Evolutionary conservation across 2,113 vertebrate species (phyloP).

Genomic region (Cichladusa arquata): DNA sequence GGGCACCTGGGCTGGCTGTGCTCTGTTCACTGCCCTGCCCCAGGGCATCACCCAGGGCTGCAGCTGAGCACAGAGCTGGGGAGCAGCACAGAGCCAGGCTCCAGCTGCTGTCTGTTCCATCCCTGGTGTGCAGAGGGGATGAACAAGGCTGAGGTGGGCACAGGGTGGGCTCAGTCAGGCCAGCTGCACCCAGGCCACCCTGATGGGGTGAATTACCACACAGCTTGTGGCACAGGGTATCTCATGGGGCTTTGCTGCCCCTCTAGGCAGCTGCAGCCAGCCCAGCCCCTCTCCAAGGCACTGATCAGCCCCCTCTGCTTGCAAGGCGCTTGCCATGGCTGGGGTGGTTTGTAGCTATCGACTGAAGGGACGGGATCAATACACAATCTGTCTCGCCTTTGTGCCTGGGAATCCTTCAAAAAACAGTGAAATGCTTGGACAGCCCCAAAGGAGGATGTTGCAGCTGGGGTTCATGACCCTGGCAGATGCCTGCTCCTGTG

Average conservation of each 20-base stretch:
- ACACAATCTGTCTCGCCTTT: not conserved
- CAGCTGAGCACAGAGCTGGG: not conserved
- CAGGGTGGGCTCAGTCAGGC: not conserved
- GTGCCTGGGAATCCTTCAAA: not conserved
- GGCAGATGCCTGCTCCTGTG: not conserved
- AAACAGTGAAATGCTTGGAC: not conserved
- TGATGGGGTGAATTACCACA: not conserved
- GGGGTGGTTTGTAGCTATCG: not conserved
- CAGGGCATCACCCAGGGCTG: not conserved
- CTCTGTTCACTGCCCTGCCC: not conserved
- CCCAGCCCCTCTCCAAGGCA: not conserved
- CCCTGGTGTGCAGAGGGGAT: rapidly evolving
- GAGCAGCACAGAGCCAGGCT: not conserved
- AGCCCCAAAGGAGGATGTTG: not conserved
- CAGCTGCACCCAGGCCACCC: rapidly evolving
- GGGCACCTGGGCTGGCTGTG: not conserved
- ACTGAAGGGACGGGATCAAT: not conserved
- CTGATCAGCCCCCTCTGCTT: not conserved
- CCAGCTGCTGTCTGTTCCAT: rapidly evolving
- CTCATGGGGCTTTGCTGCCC: rapidly evolving
- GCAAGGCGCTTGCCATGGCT: rapidly evolving
- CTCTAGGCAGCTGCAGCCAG: not conserved
- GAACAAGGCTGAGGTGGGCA: not conserved
- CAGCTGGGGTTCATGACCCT: constrained; percentile 28
- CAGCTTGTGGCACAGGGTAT: rapidly evolving